Conservation (phyloP, 2,113 vertebrate genomes). For the Craseonycteris thonglongyai region DNA sequence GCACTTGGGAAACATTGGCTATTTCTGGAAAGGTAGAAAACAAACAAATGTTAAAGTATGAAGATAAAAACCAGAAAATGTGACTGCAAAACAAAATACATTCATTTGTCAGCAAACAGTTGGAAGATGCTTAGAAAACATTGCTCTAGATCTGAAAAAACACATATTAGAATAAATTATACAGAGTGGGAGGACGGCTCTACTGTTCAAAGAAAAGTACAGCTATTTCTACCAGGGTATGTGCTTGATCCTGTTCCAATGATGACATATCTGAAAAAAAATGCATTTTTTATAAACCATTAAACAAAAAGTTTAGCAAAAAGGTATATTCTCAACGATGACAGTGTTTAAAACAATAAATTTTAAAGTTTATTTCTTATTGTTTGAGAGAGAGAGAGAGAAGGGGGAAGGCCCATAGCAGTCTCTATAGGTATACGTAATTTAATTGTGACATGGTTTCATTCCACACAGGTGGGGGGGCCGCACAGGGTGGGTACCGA, state of each 20-base stretch:
- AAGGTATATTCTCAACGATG: neutral
- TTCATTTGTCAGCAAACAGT: constrained; percentile 49
- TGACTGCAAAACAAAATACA: constrained; percentile 32
- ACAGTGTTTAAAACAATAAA: no score
- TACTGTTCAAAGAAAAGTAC: constrained; percentile 4
- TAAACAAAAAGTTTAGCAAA: neutral
- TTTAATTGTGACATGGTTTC: no score
- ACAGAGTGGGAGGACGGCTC: constrained; percentile 19
- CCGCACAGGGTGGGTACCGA: no score
- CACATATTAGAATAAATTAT: constrained; percentile 49
- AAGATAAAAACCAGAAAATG: constrained; percentile 27
- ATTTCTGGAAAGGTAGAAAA: neutral
- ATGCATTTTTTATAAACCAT: neutral
- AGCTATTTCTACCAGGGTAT: constrained; percentile 30
- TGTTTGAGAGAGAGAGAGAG: no score
- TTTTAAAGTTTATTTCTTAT: no score
- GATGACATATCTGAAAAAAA: neutral
- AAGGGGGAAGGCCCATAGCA: no score
- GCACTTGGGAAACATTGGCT: neutral
- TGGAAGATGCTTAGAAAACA: constrained; percentile 47
- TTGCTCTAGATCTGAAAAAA: constrained; percentile 33
- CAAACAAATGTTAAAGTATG: constrained; percentile 11
- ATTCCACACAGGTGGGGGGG: no score
- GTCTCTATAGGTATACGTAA: no score
- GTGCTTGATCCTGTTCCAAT: neutral